These are phyloP conservation scores for Lemur catta DNA, from an alignment of 2,797 vertebrate genomes.

Conservation along the genomic window DNA sequence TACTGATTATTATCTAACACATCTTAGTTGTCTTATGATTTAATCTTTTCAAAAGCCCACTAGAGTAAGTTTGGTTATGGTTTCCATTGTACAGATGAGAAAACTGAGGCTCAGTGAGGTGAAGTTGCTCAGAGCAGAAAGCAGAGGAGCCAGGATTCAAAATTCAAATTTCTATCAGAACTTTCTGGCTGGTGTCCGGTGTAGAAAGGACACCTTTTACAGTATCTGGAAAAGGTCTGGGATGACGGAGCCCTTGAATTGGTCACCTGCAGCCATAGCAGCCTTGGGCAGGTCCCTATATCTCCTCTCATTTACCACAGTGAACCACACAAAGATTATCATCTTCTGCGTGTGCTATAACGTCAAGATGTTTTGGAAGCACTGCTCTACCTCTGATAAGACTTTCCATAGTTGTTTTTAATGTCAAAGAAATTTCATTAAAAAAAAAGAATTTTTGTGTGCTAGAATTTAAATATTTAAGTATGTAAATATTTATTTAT, in stretches of 20 bases:
- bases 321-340: neutral
- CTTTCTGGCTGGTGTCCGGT: neutral
- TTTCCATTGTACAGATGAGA: neutral
- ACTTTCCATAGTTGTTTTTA: neutral
- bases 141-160: neutral
- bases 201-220: neutral
- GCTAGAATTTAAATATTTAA: neutral
- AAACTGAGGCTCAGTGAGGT: neutral
- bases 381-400: neutral
- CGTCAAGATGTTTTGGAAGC: neutral
- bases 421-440: neutral
- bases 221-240: neutral
- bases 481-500: neutral
- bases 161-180: neutral
- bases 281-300: accelerated
- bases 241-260: neutral
- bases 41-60: neutral
- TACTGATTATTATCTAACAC: neutral
- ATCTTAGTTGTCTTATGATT: neutral
- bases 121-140: neutral
- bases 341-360: accelerated
- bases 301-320: accelerated
- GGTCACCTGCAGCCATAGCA: neutral
- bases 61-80: neutral
- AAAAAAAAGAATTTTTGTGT: neutral